These are phyloP conservation scores for Chrysomela aeneicollis DNA, from an alignment of 2,888 invertebrate genomes.

Conservation along the genomic window DNA sequence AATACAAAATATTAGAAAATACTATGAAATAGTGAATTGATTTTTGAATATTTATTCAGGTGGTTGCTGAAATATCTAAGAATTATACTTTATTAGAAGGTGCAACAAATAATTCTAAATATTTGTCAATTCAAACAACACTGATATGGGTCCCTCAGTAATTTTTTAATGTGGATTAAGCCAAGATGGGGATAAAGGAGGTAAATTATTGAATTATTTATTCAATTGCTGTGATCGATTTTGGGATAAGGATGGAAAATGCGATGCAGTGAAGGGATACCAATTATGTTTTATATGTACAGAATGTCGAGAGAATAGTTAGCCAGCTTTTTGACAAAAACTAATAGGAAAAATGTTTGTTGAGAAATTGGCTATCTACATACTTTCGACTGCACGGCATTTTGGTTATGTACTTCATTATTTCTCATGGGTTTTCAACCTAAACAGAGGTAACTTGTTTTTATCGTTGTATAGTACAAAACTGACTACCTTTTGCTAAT, in stretches of 20 bases:
- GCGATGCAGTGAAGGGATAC: not conserved
- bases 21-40: too few relatives aligned
- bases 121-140: too few relatives aligned
- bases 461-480: conserved; percentile 62
- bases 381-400: not conserved
- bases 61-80: too few relatives aligned
- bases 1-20: too few relatives aligned
- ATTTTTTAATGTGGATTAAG: too few relatives aligned
- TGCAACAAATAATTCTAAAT: too few relatives aligned
- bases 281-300: not conserved
- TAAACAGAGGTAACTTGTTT: conserved; percentile 49
- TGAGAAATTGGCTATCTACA: not conserved
- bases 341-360: not conserved
- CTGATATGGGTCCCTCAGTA: too few relatives aligned
- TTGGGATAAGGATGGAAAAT: not conserved
- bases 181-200: too few relatives aligned
- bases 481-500: conserved; percentile 62
- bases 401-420: conserved; percentile 32
- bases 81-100: too few relatives aligned
- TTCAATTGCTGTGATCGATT: too few relatives aligned
- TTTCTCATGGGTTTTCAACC: conserved; percentile 15
- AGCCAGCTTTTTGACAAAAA: not conserved
- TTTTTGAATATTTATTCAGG: too few relatives aligned
- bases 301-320: not conserved
- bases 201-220: too few relatives aligned